Evolutionary conservation across 2,888 invertebrate species (phyloP), one percentile per base, ranked within the genome.

Genomic region (Standfussiana lucernea): DNA sequence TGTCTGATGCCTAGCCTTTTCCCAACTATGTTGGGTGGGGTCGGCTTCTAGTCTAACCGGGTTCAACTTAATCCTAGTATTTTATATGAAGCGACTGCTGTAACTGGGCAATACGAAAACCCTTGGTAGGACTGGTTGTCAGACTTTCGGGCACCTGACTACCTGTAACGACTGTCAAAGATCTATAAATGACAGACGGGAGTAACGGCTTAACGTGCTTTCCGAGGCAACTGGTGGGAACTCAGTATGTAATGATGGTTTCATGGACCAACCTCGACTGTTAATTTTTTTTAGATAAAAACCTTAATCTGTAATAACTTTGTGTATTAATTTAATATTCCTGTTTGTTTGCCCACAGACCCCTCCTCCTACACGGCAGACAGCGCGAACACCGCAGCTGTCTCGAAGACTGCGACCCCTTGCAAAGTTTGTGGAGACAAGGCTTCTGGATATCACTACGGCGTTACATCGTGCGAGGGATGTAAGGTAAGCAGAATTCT

Each of bases 381-480:
- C 95, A 98, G 98, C 94, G 98, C 98, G 93, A 98, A 98, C 92
- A 98, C 98, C 86, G 98, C 98, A 85, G 62, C 78, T 47, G 79
- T 66, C 32, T 98, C 98, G 90, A 99, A 99, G 95, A 98, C 98
- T 75, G 99, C 99, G 93, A 98, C 99, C 88, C 98, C 99, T 78
- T 99, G 99, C 97, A 99, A 99, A 95, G 99, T 99, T 89, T 99
- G 99, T 96, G 99, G 99, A 65, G 99, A 99, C 96, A 98, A 99
- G 92, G 98, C 99, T 50, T 99, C 98, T 42, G 99, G 99, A 70
- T 99, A 99, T 96, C 99, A 99, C 96, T 99, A 99, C 97, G 99
- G 99, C 73, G 99, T 99, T 89, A 99, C 99, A 84, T 99, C 99
- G 86, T 99, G 99, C 96, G 99, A 99, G 96, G 99, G 99, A 88